A percentile compares a stretch with the other conserved stretches of the same genome.
Conservation (phyloP, 2,888 invertebrate genomes). For the Cheiracanthium punctorium region DNA sequence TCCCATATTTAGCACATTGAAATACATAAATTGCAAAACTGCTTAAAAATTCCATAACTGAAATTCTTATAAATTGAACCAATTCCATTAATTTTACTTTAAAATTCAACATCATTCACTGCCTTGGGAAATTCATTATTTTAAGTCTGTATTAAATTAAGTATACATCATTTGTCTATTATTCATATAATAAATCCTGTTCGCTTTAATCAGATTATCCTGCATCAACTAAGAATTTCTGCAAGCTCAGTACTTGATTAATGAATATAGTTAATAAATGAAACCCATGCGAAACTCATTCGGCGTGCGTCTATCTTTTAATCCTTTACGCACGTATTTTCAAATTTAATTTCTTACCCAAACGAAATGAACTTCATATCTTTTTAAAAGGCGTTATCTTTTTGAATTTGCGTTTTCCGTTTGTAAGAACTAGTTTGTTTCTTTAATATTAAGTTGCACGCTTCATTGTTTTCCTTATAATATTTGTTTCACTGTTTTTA, state of each 20-base stretch:
- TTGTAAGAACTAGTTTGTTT: too few species aligned
- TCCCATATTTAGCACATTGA: background rate
- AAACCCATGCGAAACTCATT: background rate
- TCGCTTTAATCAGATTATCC: conserved; percentile 8
- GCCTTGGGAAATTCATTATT: background rate
- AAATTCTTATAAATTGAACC: conserved; percentile 2
- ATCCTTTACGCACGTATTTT: background rate
- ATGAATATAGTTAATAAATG: conserved; percentile 8
- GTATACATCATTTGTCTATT: background rate
- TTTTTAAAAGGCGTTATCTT: too few species aligned
- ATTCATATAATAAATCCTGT: conserved; percentile 10
- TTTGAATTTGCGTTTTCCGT: too few species aligned
- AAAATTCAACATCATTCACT: background rate
- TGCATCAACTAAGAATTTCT: conserved; percentile 1
- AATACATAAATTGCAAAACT: background rate
- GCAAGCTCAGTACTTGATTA: background rate
- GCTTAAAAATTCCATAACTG: conserved; percentile 7
- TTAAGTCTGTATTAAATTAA: background rate
- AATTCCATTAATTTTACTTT: conserved; percentile 2
- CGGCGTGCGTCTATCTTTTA: background rate
- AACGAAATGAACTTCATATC: too few species aligned
- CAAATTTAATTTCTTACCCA: background rate
- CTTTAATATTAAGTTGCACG: too few species aligned
- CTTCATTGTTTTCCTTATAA: too few species aligned
- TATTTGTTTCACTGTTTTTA: too few species aligned